A percentile compares a stretch with the other conserved stretches of the same genome.
Evolutionary conservation across 2,113 vertebrate genomes (phyloP).

Genomic region (Rhinolophus sinicus): DNA sequence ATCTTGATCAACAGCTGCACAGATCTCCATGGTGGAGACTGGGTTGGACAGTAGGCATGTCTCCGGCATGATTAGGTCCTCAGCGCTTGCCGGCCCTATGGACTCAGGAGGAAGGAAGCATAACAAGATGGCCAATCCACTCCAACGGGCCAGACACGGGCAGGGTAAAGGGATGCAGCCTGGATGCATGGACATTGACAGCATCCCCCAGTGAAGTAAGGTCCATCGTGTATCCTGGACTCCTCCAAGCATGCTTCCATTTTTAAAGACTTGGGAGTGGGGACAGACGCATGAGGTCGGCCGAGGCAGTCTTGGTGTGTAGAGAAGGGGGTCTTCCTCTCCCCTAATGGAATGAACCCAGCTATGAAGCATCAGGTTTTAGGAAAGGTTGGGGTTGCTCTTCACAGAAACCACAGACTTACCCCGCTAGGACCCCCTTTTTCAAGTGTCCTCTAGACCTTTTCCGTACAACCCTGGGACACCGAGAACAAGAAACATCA

Average conservation of each 20-base stretch:
- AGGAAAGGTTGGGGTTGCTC: background rate
- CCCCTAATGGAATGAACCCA: background rate
- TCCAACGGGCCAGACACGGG: background rate
- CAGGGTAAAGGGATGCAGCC: background rate
- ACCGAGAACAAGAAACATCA: background rate
- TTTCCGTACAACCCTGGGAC: background rate
- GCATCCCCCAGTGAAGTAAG: background rate
- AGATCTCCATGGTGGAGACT: background rate
- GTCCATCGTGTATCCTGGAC: background rate
- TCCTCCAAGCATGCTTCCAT: background rate
- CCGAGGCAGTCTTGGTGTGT: background rate
- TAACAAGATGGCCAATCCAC: too few relatives aligned
- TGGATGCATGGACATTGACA: background rate
- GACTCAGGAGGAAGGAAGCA: background rate
- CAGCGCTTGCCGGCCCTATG: background rate
- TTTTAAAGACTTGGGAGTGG: background rate
- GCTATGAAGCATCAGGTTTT: background rate
- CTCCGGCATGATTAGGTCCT: fast-evolving
- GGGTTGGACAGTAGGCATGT: too few relatives aligned
- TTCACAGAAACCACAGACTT: background rate
- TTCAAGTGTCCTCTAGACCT: background rate
- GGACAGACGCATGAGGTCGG: background rate
- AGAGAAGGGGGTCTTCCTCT: background rate
- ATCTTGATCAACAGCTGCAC: background rate
- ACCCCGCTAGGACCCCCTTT: too few relatives aligned